Percentiles rank a stretch among this genome's conserved stretches.
These are phyloP conservation scores for Drosophila ustulata DNA, from an alignment of 2,888 invertebrate species.

Conservation along the genomic window DNA sequence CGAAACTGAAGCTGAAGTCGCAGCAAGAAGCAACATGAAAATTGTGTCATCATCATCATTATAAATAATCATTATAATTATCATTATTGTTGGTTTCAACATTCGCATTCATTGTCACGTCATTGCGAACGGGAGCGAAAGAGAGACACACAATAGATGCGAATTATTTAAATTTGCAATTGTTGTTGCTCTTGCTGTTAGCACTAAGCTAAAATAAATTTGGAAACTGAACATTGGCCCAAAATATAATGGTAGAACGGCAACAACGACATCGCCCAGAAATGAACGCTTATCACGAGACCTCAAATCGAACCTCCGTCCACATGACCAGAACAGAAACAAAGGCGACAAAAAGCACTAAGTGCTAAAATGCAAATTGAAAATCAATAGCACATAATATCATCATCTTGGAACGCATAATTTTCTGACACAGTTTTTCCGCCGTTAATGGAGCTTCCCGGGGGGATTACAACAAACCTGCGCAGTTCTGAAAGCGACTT, in stretches of 20 bases:
- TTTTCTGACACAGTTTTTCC: slow-evolving; percentile 4
- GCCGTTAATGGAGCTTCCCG: background rate
- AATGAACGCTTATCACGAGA: slow-evolving; percentile 50
- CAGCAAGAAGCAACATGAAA: slow-evolving; percentile 31
- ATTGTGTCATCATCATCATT: slow-evolving; percentile 59
- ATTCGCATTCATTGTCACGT: slow-evolving; percentile 54
- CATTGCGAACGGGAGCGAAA: slow-evolving; percentile 14
- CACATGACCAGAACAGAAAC: background rate
- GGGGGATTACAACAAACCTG: background rate
- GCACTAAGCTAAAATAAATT: slow-evolving; percentile 7
- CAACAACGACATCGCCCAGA: background rate
- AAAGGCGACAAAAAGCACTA: slow-evolving; percentile 1
- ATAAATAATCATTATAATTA: slow-evolving; percentile 33
- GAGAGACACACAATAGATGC: slow-evolving; percentile 36
- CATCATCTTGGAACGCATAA: slow-evolving; percentile 18
- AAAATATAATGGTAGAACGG: slow-evolving; percentile 4
- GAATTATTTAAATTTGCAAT: slow-evolving; percentile 36
- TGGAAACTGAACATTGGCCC: slow-evolving; percentile 17
- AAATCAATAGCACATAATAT: slow-evolving; percentile 40
- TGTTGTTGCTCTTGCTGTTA: slow-evolving; percentile 26
- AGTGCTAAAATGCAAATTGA: slow-evolving; percentile 11
- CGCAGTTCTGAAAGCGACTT: background rate
- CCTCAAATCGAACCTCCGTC: background rate
- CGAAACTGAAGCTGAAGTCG: too few species aligned
- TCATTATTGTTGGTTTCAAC: slow-evolving; percentile 53